Evolutionary conservation across 2,113 vertebrate species (phyloP), one percentile per base, ranked within the genome.

Genomic region (Etia nguti): DNA sequence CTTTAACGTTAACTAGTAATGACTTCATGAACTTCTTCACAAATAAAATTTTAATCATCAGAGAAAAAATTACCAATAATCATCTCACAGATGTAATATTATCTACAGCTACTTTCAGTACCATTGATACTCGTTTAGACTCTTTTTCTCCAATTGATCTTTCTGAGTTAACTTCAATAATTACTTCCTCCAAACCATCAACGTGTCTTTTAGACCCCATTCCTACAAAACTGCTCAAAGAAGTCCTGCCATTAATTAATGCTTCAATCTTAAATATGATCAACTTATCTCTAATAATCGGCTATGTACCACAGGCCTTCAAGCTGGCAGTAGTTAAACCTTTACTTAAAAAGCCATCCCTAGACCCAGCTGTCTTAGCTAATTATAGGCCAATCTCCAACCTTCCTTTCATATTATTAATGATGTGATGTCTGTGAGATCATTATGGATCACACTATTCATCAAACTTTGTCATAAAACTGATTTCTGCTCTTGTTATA

Each of bases 221-320:
- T 52, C 50, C 48, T 50, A 20, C 48, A 50, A 50, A 18, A 20
- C 48, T 1, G 48, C 48, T 50, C 48, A 50, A 50, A 50, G 48
- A 50, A 8, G 48, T 50, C 48, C 48, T 18, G 16, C 16, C 16
- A 50, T 50, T 50, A 0, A 50, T 50, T 18, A 18, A 50, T 18
- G 0, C 2, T 50, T 50, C 16, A 0, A 50, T 2, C 46, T 50
- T 50, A 50, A 4, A 50, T 50, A 18, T 18, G 46, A 48, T 4
- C 15, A 48, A 18, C 46, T 10, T 8, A 4, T 48, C 2, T 48
- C 46, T 48, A 16, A 48, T 7, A 1, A 18, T 50, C 46, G 0
- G 15, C 15, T 48, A 2, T 18, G 46, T 48, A 18, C 46, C 46
- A 48, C 46, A 48, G 46, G 46, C 46, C 46, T 48, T 48, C 46